Conservation (phyloP, 64 coral and sea anemone genomes). For the Cladopsammia gracilis region DNA sequence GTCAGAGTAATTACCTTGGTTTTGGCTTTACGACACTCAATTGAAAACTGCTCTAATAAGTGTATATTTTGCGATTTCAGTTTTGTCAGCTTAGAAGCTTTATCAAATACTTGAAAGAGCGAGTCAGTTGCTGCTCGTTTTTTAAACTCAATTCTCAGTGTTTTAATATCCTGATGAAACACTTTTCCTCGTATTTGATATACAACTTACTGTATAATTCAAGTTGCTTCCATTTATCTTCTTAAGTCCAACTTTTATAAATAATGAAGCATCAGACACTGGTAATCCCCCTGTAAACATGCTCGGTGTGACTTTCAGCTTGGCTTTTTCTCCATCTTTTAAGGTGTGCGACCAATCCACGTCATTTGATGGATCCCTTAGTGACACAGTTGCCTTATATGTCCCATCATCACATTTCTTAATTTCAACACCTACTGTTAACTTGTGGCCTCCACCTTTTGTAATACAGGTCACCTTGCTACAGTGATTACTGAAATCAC, state of each 20-base stretch:
- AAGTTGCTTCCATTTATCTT: background rate
- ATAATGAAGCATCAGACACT: background rate
- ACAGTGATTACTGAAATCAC: background rate
- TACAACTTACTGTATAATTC: background rate
- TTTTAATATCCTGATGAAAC: no score
- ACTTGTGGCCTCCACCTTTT: background rate
- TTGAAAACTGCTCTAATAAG: no score
- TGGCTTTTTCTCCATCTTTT: constrained; percentile 4
- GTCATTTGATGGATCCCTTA: background rate
- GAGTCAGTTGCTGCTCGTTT: no score
- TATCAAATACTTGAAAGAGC: no score
- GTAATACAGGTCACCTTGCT: background rate
- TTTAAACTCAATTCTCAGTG: no score
- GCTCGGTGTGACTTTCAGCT: background rate
- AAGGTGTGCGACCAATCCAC: background rate
- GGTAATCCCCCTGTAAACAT: background rate
- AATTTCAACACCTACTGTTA: background rate
- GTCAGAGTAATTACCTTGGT: no score
- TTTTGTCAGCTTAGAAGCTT: no score
- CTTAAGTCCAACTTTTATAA: background rate
- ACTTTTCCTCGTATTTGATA: no score
- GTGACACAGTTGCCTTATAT: background rate
- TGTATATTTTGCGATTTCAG: no score
- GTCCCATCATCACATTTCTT: background rate
- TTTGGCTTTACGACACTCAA: no score